Percentiles rank a stretch among this genome's conserved stretches.
phyloP scores from a whole-genome alignment of 64 coral and sea anemone genomes.

The Trachythela sp. region DNA sequence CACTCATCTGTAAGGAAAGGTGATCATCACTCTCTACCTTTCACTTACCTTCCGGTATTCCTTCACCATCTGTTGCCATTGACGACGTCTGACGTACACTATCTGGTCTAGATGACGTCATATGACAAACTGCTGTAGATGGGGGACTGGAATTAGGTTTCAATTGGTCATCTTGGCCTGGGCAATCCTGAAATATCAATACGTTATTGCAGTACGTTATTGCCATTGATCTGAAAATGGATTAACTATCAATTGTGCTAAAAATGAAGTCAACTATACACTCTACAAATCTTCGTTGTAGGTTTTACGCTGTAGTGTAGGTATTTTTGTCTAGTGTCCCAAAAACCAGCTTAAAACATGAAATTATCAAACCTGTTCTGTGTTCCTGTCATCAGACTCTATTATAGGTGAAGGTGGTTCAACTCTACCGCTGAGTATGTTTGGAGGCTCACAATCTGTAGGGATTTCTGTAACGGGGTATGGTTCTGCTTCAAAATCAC shows the following conservation, averaged over 20 bases:
- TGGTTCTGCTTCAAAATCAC: constrained; percentile 90
- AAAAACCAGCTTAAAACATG: too few relatives aligned
- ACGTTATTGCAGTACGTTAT: background rate
- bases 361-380: background rate
- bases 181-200: background rate
- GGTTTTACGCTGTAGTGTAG: too few relatives aligned
- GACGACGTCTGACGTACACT: background rate
- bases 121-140: background rate
- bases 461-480: constrained; percentile 73
- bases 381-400: background rate
- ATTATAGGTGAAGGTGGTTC: constrained; percentile 13
- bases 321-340: too few relatives aligned
- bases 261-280: too few relatives aligned
- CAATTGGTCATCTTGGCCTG: background rate
- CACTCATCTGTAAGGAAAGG: background rate
- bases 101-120: background rate
- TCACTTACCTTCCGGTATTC: background rate
- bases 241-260: background rate
- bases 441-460: background rate
- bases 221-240: background rate
- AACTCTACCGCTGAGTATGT: background rate
- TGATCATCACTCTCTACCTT: background rate
- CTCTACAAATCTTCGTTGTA: too few relatives aligned
- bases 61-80: background rate
- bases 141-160: background rate